Evolutionary conservation across 2,113 vertebrate genomes (phyloP), one percentile per base, ranked within the genome.

Genomic region (Odocoileus hemionus): DNA sequence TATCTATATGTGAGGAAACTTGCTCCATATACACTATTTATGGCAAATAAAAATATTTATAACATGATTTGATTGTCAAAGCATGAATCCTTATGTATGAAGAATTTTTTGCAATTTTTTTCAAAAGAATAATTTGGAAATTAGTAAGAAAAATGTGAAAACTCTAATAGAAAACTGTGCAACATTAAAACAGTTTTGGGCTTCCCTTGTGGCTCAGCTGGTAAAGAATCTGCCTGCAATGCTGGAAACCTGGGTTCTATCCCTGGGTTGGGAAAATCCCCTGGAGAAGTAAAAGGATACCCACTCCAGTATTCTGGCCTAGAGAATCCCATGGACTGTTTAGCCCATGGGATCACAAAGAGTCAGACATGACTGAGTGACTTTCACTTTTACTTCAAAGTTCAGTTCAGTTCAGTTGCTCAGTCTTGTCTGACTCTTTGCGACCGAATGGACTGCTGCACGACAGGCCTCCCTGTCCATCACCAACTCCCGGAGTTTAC

Each of bases 21-120:
- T 2, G 28, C 58, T 97, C 33, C 16, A 43, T 45, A 64, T 61
- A 60, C 25, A 47, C 15, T 94, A 30, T 58, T 86, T 91, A 43
- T 88, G 57, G 45, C 70, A 92, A 91, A 80, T 95, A 95, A 93
- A 83, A 86, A 93, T 88, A 93, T 90, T 86, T 57, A 58, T 94
- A 92, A 83, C 7, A 83, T 93, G 55, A 83, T 64, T 96, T 61
- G 36, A 50, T 94, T 14, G 9, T 85, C 36, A 88, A 79, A 54
- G 39, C 88, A 26, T 64, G 36, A 93, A 54, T 74, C 7, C 45
- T 83, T 89, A 91, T 33, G 1, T 67, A 19, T 57, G 61, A 83
- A 54, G 11, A 50, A 47, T 8, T 61, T 91, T 47, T 47, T 47
- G 47, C 47, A 47, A 47, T 47, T 47, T 47, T 47, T 47, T 47